Evolutionary conservation across 2,888 invertebrate species (phyloP).

Genomic region (Pocota personata): DNA sequence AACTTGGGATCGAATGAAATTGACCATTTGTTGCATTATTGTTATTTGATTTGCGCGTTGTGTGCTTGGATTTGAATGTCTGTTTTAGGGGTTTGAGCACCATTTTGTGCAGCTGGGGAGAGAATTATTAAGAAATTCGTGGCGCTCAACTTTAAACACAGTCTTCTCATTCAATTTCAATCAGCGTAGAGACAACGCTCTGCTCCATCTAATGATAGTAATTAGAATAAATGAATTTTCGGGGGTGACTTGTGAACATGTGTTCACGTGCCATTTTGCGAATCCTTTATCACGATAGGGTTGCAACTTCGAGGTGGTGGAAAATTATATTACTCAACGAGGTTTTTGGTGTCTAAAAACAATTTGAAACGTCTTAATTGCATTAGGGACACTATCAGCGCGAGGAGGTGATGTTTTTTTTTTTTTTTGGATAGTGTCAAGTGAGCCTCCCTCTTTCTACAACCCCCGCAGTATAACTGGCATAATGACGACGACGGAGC

Average conservation of each 20-base stretch:
- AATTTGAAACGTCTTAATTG: slow-evolving; percentile 70
- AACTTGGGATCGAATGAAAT: slow-evolving; percentile 33
- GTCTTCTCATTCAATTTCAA: slow-evolving; percentile 50
- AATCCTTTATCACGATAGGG: slow-evolving; percentile 7
- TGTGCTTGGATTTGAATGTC: slow-evolving; percentile 56
- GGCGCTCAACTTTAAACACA: not conserved
- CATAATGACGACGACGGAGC: not conserved
- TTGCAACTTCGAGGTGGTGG: not conserved
- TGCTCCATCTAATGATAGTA: slow-evolving; percentile 58
- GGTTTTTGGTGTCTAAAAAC: slow-evolving; percentile 72
- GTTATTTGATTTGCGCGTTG: slow-evolving; percentile 61
- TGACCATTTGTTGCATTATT: slow-evolving; percentile 71
- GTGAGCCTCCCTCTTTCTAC: not conserved
- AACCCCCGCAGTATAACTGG: not conserved
- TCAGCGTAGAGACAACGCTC: no score
- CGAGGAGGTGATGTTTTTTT: slow-evolving; percentile 7
- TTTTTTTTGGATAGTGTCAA: not conserved
- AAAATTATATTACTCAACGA: slow-evolving; percentile 67
- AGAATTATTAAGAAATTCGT: not conserved
- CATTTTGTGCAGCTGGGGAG: not conserved
- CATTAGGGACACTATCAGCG: slow-evolving; percentile 60
- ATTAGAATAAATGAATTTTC: slow-evolving; percentile 70
- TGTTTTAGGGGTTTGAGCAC: not conserved
- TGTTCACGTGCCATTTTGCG: slow-evolving; percentile 61
- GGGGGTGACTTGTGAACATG: slow-evolving; percentile 57